These are phyloP conservation scores for Nothura maculosa DNA, from an alignment of 2,797 vertebrate species.

Conservation along the genomic window DNA sequence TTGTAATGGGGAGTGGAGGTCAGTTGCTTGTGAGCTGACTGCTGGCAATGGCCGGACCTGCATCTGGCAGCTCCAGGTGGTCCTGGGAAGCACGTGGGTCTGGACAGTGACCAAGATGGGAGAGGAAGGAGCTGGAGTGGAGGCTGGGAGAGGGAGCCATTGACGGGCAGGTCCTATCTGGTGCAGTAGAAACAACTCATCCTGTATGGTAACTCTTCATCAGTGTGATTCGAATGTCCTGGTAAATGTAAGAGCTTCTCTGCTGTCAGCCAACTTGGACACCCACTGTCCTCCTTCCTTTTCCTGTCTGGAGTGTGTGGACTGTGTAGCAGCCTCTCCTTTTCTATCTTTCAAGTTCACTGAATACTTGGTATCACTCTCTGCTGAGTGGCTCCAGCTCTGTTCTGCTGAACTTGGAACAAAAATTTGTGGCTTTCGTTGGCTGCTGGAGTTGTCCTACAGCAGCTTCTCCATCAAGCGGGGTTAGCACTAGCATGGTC, in stretches of 20 bases:
- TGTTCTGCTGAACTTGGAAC: background rate
- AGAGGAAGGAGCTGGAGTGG: too few species aligned
- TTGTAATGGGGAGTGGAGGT: background rate
- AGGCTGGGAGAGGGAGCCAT: background rate
- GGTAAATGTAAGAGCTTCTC: fast-evolving
- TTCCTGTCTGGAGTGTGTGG: background rate
- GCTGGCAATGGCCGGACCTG: too few species aligned
- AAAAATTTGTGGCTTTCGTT: background rate
- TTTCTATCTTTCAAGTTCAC: fast-evolving
- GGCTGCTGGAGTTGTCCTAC: background rate
- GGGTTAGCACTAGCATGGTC: background rate
- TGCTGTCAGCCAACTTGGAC: background rate
- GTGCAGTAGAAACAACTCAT: background rate
- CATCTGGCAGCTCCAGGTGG: fast-evolving
- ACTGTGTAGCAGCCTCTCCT: background rate
- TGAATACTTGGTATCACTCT: background rate
- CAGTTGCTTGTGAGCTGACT: too few species aligned
- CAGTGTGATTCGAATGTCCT: background rate
- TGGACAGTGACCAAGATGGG: fast-evolving
- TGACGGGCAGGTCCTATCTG: too few species aligned
- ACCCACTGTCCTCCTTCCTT: fast-evolving
- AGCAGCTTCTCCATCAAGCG: background rate
- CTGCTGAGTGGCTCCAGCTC: background rate
- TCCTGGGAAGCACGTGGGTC: too few species aligned
- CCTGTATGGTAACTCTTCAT: background rate